Evolutionary conservation across 1,140 invertebrate species (phyloP).

Genomic region (Penaeus chinensis): DNA sequence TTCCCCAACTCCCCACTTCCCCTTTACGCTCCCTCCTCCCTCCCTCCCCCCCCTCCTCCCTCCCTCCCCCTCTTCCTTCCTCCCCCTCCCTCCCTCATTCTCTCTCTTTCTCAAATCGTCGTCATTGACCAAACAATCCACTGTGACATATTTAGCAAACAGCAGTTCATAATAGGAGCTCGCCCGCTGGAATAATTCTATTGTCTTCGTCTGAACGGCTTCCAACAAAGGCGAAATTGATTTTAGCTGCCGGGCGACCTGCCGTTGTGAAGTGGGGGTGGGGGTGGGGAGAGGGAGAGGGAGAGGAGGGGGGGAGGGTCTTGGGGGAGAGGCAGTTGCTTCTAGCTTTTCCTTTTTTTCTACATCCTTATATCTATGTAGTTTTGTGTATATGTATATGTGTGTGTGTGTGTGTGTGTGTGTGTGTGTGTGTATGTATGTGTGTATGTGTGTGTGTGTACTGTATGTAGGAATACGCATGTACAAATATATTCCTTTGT

Average conservation of each 20-base stretch:
- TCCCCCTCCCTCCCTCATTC: background rate
- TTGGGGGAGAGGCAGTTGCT: too few relatives aligned
- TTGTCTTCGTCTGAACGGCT: constrained; percentile 50
- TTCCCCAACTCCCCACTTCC: background rate
- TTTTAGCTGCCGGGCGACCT: background rate
- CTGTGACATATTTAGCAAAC: constrained; percentile 41
- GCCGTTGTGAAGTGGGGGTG: background rate
- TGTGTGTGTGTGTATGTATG: too few relatives aligned
- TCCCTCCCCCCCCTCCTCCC: background rate
- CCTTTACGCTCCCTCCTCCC: background rate
- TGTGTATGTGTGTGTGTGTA: too few relatives aligned
- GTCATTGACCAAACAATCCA: constrained; percentile 37
- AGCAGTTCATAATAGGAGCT: constrained; percentile 29
- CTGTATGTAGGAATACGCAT: too few relatives aligned
- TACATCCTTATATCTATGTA: too few relatives aligned
- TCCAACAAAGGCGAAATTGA: constrained; percentile 35
- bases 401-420: too few relatives aligned
- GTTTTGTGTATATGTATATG: too few relatives aligned
- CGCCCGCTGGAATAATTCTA: constrained; percentile 41
- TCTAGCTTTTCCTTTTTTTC: too few relatives aligned
- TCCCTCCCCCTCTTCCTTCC: background rate
- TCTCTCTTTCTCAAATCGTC: constrained; percentile 9
- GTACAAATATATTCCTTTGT: too few relatives aligned
- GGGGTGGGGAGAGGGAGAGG: background rate
- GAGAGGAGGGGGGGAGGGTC: too few relatives aligned